These are phyloP conservation scores for Lordiphosa clarofinis DNA, from an alignment of 1,140 invertebrate species.

Conservation along the genomic window DNA sequence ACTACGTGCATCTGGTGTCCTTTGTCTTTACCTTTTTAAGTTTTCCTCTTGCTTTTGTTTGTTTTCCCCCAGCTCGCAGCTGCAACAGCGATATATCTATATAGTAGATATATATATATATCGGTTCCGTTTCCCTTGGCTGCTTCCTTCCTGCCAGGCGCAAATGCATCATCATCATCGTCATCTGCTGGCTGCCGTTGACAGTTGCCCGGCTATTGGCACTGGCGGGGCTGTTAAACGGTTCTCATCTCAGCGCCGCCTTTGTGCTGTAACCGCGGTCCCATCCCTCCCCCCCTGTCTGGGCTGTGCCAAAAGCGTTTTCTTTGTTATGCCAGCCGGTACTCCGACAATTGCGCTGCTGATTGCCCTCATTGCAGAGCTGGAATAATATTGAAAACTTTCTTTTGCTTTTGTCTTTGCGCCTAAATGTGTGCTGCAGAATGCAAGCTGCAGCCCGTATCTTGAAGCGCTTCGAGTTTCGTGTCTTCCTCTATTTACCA, in stretches of 20 bases:
- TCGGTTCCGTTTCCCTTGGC: constrained; percentile 7
- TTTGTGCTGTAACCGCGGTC: constrained; percentile 24
- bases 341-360: constrained; percentile 70
- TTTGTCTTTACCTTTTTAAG: constrained; percentile 37
- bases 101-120: constrained; percentile 21
- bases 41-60: constrained; percentile 55
- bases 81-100: too few relatives aligned
- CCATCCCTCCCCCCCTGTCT: constrained; percentile 14
- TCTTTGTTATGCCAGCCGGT: constrained; percentile 74
- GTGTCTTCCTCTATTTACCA: constrained; percentile 65
- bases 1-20: constrained; percentile 10
- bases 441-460: constrained; percentile 46
- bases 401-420: constrained; percentile 47
- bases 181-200: background rate
- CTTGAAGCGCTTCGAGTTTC: constrained; percentile 43
- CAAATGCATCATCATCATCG: constrained; percentile 21
- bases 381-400: constrained; percentile 78
- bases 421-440: constrained; percentile 28
- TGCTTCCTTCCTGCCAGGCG: constrained; percentile 15
- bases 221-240: constrained; percentile 28
- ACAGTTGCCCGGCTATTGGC: constrained; percentile 3
- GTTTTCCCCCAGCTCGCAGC: constrained; percentile 40
- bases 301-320: constrained; percentile 41
- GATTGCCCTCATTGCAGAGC: constrained; percentile 77
- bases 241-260: constrained; percentile 18